phyloP scores from a whole-genome alignment of 2,888 invertebrate genomes.

The Cosmia trapezina region DNA sequence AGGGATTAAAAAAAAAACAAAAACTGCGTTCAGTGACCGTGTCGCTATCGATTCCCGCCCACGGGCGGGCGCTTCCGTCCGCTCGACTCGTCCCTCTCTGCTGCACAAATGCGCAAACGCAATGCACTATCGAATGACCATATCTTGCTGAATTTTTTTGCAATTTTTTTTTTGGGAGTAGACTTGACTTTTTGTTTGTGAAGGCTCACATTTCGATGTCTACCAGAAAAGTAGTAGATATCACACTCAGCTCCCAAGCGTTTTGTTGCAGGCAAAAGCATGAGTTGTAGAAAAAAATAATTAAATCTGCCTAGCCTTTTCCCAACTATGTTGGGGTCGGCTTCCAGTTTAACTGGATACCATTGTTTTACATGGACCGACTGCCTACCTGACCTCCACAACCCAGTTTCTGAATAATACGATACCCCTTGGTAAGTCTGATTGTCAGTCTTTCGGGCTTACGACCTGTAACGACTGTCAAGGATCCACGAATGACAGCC shows the following conservation, averaged over 20 bases:
- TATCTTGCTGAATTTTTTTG: conserved; percentile 9
- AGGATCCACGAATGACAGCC: no score
- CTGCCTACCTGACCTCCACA: no score
- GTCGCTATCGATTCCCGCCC: conserved; percentile 68
- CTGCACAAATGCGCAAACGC: conserved; percentile 42
- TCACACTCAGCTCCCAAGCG: not conserved
- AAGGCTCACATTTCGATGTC: not conserved
- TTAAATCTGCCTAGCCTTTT: no score
- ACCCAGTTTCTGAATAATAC: no score
- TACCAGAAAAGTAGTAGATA: not conserved
- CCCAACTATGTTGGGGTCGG: no score
- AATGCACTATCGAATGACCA: conserved; percentile 17
- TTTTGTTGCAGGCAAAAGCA: not conserved
- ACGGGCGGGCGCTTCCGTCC: conserved; percentile 76
- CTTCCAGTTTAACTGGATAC: no score
- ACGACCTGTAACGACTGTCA: no score
- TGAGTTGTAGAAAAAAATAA: no score
- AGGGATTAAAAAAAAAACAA: conserved; percentile 55
- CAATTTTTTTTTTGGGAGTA: not conserved
- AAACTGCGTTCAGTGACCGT: conserved; percentile 76
- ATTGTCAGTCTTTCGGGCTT: no score
- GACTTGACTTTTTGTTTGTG: not conserved
- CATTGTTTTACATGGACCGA: no score
- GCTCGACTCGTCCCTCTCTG: conserved; percentile 33
- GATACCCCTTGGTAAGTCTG: no score